These are phyloP conservation scores for Drosophila bunnanda DNA, from an alignment of 2,888 invertebrate species.

Conservation along the genomic window DNA sequence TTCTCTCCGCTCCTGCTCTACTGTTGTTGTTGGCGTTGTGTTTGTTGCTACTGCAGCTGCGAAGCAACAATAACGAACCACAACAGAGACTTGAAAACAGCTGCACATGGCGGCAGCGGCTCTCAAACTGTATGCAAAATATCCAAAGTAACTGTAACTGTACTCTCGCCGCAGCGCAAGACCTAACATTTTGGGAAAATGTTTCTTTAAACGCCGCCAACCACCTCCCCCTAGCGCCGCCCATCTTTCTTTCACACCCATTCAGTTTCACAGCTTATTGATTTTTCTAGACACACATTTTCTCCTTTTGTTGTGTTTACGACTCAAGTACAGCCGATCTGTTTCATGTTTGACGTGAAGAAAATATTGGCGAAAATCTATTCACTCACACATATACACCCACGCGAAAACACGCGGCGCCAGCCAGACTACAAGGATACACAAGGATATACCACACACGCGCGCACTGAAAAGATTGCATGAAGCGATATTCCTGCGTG, in stretches of 20 bases:
- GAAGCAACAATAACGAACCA: conserved; percentile 57
- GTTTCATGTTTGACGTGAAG: conserved; percentile 3
- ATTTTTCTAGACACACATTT: conserved; percentile 60
- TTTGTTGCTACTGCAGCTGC: conserved; percentile 61
- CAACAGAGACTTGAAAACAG: conserved; percentile 64
- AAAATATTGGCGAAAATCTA: conserved; percentile 34
- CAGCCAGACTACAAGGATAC: conserved; percentile 77
- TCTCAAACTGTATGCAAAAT: conserved; percentile 59
- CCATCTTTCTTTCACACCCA: conserved; percentile 4
- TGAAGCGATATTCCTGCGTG: not conserved
- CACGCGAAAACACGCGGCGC: conserved; percentile 76
- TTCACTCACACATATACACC: conserved; percentile 20
- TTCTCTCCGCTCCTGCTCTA: conserved; percentile 5
- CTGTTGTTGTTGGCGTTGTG: conserved; percentile 11
- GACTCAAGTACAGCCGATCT: not conserved
- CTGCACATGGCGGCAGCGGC: conserved; percentile 57
- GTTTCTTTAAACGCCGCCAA: not conserved
- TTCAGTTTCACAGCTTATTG: conserved; percentile 52
- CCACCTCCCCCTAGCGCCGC: not conserved
- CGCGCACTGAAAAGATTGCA: conserved; percentile 30
- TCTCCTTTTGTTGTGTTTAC: conserved; percentile 6
- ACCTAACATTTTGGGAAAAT: conserved; percentile 6
- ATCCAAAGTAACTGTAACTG: conserved; percentile 52
- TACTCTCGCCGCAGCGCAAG: conserved; percentile 31
- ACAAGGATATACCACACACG: conserved; percentile 55